phyloP scores from a whole-genome alignment of 2,888 invertebrate genomes.

The Cinara cedri region DNA sequence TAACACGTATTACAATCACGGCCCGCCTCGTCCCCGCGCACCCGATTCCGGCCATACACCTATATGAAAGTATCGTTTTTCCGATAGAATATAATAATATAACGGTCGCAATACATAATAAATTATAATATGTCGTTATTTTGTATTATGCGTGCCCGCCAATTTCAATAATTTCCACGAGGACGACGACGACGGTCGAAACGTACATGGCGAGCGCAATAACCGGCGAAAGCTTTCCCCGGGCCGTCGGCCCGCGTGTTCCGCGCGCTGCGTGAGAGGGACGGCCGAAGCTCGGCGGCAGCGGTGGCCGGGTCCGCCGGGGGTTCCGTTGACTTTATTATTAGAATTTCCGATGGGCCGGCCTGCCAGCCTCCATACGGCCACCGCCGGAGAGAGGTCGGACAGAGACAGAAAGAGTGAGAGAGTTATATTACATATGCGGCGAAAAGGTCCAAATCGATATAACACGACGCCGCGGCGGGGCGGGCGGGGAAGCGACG shows the following conservation, averaged over 20 bases:
- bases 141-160: neutral
- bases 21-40: too few relatives aligned
- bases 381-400: neutral
- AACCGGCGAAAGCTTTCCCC: slow-evolving; percentile 31
- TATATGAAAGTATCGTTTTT: slow-evolving; percentile 37
- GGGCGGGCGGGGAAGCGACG: neutral
- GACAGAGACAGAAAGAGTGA: neutral
- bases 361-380: slow-evolving; percentile 17
- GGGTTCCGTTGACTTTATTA: slow-evolving; percentile 56
- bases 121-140: too few relatives aligned
- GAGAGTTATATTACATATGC: slow-evolving; percentile 57
- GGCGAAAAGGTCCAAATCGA: slow-evolving; percentile 57
- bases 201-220: slow-evolving; percentile 27
- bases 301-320: slow-evolving; percentile 1
- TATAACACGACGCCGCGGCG: slow-evolving; percentile 37
- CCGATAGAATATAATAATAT: neutral
- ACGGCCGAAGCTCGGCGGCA: neutral
- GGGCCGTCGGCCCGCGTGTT: neutral
- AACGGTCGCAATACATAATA: too few relatives aligned
- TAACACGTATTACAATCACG: too few relatives aligned
- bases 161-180: slow-evolving; percentile 53
- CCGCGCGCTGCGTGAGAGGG: neutral
- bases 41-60: neutral
- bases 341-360: slow-evolving; percentile 55
- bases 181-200: slow-evolving; percentile 29